Evolutionary conservation across 2,797 vertebrate genomes (phyloP), one percentile per base, ranked within the genome.

Genomic region (Acestrorhynchus altus): DNA sequence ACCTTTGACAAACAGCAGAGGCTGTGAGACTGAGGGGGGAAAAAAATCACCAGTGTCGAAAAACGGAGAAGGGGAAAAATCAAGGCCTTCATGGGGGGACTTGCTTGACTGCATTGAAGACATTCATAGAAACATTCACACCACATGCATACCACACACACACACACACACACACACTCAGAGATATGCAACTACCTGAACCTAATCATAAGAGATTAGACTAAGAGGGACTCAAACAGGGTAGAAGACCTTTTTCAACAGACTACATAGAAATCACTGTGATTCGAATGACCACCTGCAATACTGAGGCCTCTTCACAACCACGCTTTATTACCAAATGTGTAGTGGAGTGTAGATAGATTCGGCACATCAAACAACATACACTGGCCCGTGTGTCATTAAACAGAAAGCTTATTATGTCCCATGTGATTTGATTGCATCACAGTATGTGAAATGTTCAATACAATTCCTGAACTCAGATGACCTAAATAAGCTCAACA

Each of bases 1-100:
- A 70, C 80, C 67, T 91, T 86, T 86, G 81, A 88, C 87, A 84
- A 81, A 86, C 90, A 81, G 85, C 89, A 83, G 78, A 82, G 85
- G 84, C 75, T 77, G 28, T 0, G 2, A 69, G 57, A 7, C 24
- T 20, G 44, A 56, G n/a, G n/a, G n/a, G n/a, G n/a, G 69, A 59
- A 74, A 54, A 69, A 54, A 51, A 65, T 44, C 46, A 86, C 71
- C 24, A 56, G 51, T 35, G 72, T 11, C 22, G 51, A 40, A 44
- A 40, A 77, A 75, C 26, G 15, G 18, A n/a, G 6, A 6, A 6
- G 40, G 13, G 22, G 31, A 73, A 40, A 49, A 73, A 64, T 16
- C 22, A 26, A 24, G 39, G 72, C 16, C 65, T 42, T 44, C 22
- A 44, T 31, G 42, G 4, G 28, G 20, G 35, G n/a, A 77, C 60